These are phyloP conservation scores for Bombus waltoni DNA, from an alignment of 1,140 invertebrate genomes.

Conservation along the genomic window DNA sequence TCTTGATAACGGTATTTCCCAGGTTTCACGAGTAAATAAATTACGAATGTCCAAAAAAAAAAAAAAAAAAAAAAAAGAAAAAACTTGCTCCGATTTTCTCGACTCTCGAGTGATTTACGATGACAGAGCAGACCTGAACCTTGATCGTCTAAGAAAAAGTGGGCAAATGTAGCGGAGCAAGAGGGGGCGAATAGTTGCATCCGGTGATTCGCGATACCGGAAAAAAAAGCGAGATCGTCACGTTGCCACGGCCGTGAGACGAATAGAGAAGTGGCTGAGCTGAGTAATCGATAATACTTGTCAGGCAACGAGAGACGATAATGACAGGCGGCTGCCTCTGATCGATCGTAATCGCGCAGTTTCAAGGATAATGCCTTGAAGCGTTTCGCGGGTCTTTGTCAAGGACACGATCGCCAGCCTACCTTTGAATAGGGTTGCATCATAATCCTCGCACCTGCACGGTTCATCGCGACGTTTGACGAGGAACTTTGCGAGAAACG, in stretches of 20 bases:
- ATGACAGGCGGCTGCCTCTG: constrained; percentile 28
- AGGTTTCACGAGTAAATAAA: neutral
- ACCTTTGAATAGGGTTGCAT: constrained; percentile 18
- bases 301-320: neutral
- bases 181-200: neutral
- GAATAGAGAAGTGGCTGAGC: constrained; percentile 5
- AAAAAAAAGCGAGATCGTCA: constrained; percentile 15
- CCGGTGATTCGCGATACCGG: neutral
- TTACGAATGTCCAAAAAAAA: too few relatives aligned
- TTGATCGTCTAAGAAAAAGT: neutral
- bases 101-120: neutral
- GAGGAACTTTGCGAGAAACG: neutral
- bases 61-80: too few relatives aligned
- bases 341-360: constrained; percentile 54
- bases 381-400: constrained; percentile 67
- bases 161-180: neutral
- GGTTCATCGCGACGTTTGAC: neutral
- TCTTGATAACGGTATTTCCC: neutral
- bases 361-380: constrained; percentile 64
- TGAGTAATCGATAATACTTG: constrained; percentile 50
- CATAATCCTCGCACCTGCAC: constrained; percentile 1
- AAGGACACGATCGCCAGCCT: constrained; percentile 57
- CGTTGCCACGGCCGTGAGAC: constrained; percentile 17
- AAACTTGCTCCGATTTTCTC: too few relatives aligned
- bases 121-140: neutral